Evolutionary conservation across 37 sponge, comb jelly and placozoan genomes (phyloP).

Genomic region (Mnemiopsis leidyi): DNA sequence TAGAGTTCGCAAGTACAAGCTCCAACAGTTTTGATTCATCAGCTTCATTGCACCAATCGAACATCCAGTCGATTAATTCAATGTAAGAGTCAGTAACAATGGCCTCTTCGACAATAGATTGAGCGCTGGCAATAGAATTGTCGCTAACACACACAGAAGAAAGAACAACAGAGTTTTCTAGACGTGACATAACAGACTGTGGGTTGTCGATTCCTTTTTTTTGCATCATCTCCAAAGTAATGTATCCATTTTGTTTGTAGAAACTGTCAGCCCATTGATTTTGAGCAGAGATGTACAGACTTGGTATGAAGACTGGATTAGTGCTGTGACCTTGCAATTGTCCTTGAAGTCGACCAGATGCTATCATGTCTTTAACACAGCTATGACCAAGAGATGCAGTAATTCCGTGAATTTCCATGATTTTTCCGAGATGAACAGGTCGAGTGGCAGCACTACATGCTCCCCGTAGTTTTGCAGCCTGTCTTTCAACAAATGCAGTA

Average conservation of each 20-base stretch:
- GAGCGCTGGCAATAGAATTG: neutral
- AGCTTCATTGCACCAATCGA: conserved; percentile 45
- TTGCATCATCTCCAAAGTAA: conserved; percentile 42
- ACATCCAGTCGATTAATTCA: conserved; percentile 51
- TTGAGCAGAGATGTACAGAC: conserved; percentile 78
- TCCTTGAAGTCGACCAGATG: conserved; percentile 73
- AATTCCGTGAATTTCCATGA: conserved; percentile 38
- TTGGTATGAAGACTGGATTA: conserved; percentile 81
- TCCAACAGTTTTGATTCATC: conserved; percentile 22
- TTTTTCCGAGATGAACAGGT: conserved; percentile 65
- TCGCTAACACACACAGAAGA: conserved; percentile 6
- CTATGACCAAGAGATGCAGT: conserved; percentile 35
- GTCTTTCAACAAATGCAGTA: conserved; percentile 74
- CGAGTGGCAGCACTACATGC: conserved; percentile 82
- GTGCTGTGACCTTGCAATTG: conserved; percentile 74
- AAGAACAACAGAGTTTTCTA: neutral
- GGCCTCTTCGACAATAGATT: conserved; percentile 43
- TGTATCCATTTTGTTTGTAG: conserved; percentile 82
- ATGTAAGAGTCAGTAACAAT: neutral
- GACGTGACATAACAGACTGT: neutral
- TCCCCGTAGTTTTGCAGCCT: conserved; percentile 75
- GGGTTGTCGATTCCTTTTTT: conserved; percentile 36
- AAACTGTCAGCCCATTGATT: conserved; percentile 87
- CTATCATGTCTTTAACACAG: conserved; percentile 75
- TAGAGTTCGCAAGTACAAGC: neutral